Conservation (phyloP, 2,113 vertebrate genomes). For the Urocitellus parryii region DNA sequence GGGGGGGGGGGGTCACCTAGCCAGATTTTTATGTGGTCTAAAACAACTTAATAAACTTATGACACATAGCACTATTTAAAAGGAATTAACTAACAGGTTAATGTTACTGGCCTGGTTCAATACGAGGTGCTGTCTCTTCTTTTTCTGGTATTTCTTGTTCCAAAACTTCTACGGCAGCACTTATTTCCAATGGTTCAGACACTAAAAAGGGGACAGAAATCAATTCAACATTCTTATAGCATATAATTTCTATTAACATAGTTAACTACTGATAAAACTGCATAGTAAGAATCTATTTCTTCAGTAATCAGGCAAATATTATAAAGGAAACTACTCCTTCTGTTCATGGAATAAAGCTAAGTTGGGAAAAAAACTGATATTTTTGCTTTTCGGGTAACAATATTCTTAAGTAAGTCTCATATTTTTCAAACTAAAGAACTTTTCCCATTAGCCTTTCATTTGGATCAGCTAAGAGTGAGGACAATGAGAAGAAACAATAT, state of each 20-base stretch:
- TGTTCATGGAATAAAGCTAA: neutral
- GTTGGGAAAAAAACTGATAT: neutral
- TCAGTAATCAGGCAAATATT: neutral
- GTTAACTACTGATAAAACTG: conserved; percentile 25
- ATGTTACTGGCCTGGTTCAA: conserved; percentile 86
- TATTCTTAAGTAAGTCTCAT: neutral
- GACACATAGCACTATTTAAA: neutral
- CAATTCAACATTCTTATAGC: neutral
- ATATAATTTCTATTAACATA: conserved; percentile 26
- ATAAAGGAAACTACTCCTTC: conserved; percentile 30
- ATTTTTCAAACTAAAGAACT: conserved; percentile 3
- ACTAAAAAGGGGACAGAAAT: conserved; percentile 68
- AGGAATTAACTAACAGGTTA: neutral
- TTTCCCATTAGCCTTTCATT: neutral
- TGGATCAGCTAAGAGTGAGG: conserved; percentile 42
- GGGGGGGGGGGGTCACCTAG: neutral
- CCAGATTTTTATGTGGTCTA: neutral
- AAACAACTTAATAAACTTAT: neutral
- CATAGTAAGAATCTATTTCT: neutral
- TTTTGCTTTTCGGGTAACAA: neutral
- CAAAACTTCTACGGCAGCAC: conserved; percentile 86
- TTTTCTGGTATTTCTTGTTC: conserved; percentile 87
- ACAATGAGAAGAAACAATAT: neutral
- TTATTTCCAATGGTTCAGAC: conserved; percentile 88
- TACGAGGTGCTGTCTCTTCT: conserved; percentile 83